Base-by-base conservation (phyloP, 2,888 invertebrate species). In the Nymphalis urticae region DNA sequence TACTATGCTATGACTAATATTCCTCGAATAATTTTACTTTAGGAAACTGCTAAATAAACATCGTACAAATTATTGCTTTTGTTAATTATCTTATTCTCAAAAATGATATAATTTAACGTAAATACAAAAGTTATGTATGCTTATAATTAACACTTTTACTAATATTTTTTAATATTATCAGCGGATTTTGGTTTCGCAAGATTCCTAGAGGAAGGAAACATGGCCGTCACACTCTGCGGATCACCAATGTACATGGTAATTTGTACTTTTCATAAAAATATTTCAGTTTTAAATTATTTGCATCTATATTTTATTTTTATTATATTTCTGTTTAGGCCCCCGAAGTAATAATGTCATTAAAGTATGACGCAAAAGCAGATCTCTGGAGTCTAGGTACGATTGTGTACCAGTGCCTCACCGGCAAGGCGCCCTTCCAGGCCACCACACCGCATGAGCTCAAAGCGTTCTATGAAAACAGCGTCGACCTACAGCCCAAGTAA, bases 231-330 rank as follows among this genome's bases (percentile, higher is more conserved):
- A 48, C 94, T 99, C 54, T 99, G 99, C 90, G 99, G 99, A 60
- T 99, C 99, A 61, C 99, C 99, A 17, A 99, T 99, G 99, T 99
- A 99, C 86, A 99, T 99, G 99, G 98, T 98, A 92, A 94, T 77
- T 58, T 2, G 6, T 48, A 48, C 2, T 48, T 24, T 58, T 54
- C 27, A 24, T 24, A 24, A 54, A 13, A 27, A 27, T 7, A 27
- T 21, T 24, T 7, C 50, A 19, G 17, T 24, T 54, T 21, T 51
- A 51, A 24, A 54, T 27, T 27, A 5, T 54, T 13, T 27, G 54
- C 10, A 58, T 50, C 32, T 36, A n/a, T 2, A 58, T n/a, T 36
- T 32, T 42, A 58, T 19, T 7, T 56, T 13, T 21, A n/a, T 66
- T 32, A 10, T 32, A 19, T 21, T 24, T 56, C 32, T 62, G 69